Percentiles rank a stretch among this genome's conserved stretches.
Conservation (phyloP, 2,888 invertebrate species). For the Stomorhina lunata region DNA sequence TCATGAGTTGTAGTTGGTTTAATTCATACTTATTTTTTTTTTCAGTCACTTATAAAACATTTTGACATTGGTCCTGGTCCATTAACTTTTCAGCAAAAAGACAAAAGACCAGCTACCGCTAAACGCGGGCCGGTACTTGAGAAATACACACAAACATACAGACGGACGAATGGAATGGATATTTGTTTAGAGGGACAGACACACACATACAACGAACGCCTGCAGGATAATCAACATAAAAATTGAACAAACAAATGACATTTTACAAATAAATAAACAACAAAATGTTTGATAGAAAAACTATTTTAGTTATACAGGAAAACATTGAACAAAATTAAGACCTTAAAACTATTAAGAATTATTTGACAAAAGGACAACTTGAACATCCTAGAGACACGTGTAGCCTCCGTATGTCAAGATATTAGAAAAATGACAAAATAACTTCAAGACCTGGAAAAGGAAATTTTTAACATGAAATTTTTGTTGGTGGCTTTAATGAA, state of each 20-base stretch:
- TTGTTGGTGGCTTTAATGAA: background rate
- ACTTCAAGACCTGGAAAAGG: background rate
- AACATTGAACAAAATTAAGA: background rate
- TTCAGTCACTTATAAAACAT: background rate
- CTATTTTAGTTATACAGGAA: background rate
- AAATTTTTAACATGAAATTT: constrained; percentile 6
- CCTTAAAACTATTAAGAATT: constrained; percentile 17
- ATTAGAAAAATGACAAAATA: constrained; percentile 6
- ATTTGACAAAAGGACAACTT: background rate
- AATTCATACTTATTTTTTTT: background rate
- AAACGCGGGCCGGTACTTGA: constrained; percentile 3
- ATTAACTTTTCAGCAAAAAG: constrained; percentile 62
- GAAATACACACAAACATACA: constrained; percentile 22
- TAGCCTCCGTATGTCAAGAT: background rate
- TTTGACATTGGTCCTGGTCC: constrained; percentile 56
- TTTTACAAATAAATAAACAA: constrained; percentile 51
- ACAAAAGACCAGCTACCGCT: constrained; percentile 16
- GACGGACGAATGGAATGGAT: background rate
- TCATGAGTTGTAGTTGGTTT: too few species aligned
- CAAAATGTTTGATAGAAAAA: background rate
- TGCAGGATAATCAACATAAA: constrained; percentile 63
- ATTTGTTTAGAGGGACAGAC: background rate
- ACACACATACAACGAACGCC: background rate
- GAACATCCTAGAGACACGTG: constrained; percentile 51
- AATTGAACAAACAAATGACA: constrained; percentile 60